Evolutionary conservation across 2,113 vertebrate genomes (phyloP).

Genomic region (Cheilinus undulatus): DNA sequence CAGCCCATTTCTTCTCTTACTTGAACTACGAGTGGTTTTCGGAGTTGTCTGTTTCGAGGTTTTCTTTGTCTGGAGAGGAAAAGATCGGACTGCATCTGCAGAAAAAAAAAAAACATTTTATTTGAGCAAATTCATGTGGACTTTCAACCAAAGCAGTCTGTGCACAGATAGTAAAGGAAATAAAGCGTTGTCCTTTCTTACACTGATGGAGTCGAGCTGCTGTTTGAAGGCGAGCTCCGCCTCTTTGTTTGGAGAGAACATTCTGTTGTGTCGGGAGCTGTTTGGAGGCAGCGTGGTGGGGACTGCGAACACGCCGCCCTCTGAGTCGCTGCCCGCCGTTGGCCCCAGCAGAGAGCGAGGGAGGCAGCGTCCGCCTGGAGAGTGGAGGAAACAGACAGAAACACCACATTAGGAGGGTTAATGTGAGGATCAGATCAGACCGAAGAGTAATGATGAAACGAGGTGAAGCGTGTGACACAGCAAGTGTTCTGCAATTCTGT

Average conservation of each 20-base stretch:
- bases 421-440: too few relatives aligned
- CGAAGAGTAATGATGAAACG: too few relatives aligned
- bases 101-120: neutral
- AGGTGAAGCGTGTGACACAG: too few relatives aligned
- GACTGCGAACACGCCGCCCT: conserved; percentile 92
- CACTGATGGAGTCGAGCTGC: conserved; percentile 95
- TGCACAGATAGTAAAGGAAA: neutral
- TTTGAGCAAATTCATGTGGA: neutral
- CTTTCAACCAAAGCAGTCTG: neutral
- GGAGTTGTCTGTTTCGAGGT: conserved; percentile 89
- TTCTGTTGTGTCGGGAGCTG: conserved; percentile 91
- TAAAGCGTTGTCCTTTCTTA: conserved; percentile 76
- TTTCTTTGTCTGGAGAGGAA: conserved; percentile 93
- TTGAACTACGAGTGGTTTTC: conserved; percentile 97
- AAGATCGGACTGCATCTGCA: conserved; percentile 91
- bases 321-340: conserved; percentile 81
- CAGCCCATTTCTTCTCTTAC: conserved; percentile 75
- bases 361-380: conserved; percentile 88
- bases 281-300: conserved; percentile 96
- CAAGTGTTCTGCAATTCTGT: too few relatives aligned
- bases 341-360: conserved; percentile 89
- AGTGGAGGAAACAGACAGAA: neutral
- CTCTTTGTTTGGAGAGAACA: conserved; percentile 95
- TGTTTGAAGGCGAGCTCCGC: conserved; percentile 92
- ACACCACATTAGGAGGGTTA: neutral